Evolutionary conservation across 2,888 invertebrate genomes (phyloP).

Genomic region (Pristionchus mayeri): DNA sequence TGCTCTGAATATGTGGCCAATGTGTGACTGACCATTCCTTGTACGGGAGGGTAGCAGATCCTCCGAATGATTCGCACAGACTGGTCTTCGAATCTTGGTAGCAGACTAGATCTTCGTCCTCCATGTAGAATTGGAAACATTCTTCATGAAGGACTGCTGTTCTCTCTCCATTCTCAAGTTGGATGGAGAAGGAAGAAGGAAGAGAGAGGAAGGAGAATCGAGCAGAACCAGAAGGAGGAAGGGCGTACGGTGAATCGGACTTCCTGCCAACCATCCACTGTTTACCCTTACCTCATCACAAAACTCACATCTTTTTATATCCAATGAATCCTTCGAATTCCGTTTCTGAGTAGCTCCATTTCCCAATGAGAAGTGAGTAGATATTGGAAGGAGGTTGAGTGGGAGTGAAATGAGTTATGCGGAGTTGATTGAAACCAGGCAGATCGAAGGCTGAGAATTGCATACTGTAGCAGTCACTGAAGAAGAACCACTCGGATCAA

Average conservation of each 20-base stretch:
- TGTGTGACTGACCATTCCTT: neutral
- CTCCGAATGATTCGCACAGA: neutral
- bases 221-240: neutral
- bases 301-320: neutral
- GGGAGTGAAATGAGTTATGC: slow-evolving; percentile 20
- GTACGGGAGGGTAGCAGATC: neutral
- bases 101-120: neutral
- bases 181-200: neutral
- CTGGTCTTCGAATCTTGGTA: neutral
- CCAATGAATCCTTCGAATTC: neutral
- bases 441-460: neutral
- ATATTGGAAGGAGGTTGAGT: neutral
- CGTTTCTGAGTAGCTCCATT: neutral
- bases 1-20: neutral
- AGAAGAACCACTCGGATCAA: too few species aligned
- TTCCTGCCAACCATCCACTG: neutral
- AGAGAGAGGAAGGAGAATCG: neutral
- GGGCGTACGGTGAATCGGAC: neutral
- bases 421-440: neutral
- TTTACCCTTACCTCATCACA: neutral
- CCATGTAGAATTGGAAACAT: slow-evolving; percentile 33
- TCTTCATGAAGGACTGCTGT: neutral
- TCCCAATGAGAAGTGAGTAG: neutral
- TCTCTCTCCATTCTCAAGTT: slow-evolving; percentile 11
- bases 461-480: neutral